Evolutionary conservation across 37 sponge, comb jelly and placozoan genomes (phyloP).

Genomic region (Hormiphora californensis): DNA sequence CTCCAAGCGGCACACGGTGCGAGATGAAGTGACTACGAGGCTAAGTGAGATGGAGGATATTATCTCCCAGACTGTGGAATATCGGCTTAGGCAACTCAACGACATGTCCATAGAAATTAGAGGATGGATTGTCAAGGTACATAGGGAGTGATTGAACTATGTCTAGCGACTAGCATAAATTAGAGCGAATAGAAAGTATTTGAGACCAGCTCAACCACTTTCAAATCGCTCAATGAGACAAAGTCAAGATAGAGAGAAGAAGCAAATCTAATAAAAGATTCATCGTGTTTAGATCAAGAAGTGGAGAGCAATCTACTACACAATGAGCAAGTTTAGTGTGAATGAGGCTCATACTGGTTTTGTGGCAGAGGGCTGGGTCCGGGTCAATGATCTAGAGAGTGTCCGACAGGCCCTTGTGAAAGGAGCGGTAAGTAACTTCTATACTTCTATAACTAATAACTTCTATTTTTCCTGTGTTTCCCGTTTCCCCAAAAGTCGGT

Average conservation of each 20-base stretch:
- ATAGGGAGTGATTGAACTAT: too few species aligned
- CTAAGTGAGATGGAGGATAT: background rate
- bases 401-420: slow-evolving; percentile 78
- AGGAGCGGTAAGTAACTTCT: slow-evolving; percentile 91
- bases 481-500: too few species aligned
- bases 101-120: background rate
- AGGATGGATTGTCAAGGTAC: background rate
- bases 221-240: too few species aligned
- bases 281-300: slow-evolving; percentile 73
- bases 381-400: slow-evolving; percentile 73
- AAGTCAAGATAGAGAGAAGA: too few species aligned
- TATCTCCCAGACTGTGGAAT: background rate
- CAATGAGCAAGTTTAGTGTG: slow-evolving; percentile 95
- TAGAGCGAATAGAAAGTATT: too few species aligned
- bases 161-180: too few species aligned
- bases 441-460: too few species aligned
- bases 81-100: background rate
- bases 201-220: too few species aligned
- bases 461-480: too few species aligned
- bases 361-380: slow-evolving; percentile 97
- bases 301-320: slow-evolving; percentile 93
- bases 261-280: too few species aligned
- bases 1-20: background rate
- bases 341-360: slow-evolving; percentile 78
- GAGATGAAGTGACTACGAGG: background rate